These are phyloP conservation scores for Lucilia sericata DNA, from an alignment of 1,140 invertebrate genomes.

Conservation along the genomic window DNA sequence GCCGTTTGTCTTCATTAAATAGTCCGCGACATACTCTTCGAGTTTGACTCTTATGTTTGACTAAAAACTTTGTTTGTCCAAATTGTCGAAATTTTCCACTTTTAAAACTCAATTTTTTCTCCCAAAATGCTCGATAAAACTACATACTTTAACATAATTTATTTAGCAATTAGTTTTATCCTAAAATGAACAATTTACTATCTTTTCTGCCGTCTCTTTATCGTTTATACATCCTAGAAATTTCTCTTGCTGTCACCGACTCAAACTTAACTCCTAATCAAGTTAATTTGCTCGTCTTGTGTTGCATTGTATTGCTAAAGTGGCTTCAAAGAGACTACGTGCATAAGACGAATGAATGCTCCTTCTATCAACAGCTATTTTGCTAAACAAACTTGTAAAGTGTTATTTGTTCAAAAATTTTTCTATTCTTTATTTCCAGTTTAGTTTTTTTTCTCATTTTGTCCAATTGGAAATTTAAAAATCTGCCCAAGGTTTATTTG, in stretches of 20 bases:
- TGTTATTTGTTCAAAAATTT: too few species aligned
- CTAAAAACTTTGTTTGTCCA: too few species aligned
- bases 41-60: too few species aligned
- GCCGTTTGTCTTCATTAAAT: too few species aligned
- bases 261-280: neutral
- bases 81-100: too few species aligned
- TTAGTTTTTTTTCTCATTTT: neutral
- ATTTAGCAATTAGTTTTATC: neutral
- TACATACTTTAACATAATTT: neutral
- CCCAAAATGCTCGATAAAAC: neutral
- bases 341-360: neutral
- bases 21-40: too few species aligned
- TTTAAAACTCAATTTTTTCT: too few species aligned
- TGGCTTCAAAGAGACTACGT: neutral
- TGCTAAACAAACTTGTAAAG: too few species aligned
- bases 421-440: neutral
- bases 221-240: neutral
- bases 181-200: too few species aligned
- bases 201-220: neutral
- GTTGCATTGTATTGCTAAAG: neutral
- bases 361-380: neutral
- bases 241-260: neutral
- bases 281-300: neutral
- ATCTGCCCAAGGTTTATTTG: neutral
- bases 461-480: constrained; percentile 9